phyloP scores from a whole-genome alignment of 2,797 vertebrate species.

The Pangasius mekongensis region DNA sequence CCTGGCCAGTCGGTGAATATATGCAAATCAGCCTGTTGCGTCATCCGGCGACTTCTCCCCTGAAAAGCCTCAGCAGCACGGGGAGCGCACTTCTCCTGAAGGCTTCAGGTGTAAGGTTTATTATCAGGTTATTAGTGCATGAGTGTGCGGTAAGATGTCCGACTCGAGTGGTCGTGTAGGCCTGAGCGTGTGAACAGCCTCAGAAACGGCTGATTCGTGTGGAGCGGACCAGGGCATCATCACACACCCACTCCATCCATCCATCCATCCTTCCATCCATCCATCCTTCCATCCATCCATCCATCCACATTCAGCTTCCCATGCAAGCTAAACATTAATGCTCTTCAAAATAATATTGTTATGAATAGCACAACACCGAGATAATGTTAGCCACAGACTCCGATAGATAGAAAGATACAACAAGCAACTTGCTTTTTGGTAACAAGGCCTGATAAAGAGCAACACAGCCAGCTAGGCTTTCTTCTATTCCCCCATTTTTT shows the following conservation, averaged over 20 bases:
- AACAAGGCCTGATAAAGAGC: not conserved
- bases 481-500: not conserved
- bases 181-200: not conserved
- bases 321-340: not conserved
- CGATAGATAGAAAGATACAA: not conserved
- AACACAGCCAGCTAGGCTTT: not conserved
- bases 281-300: not conserved
- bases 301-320: no score
- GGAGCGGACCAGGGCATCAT: not conserved
- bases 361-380: not conserved
- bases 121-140: no score
- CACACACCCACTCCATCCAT: not conserved
- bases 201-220: slow-evolving; percentile 1
- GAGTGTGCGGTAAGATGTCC: not conserved
- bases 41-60: not conserved
- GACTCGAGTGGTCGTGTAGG: not conserved
- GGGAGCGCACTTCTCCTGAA: not conserved
- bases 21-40: not conserved
- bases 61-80: not conserved
- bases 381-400: no score
- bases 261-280: not conserved
- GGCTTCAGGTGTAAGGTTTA: no score
- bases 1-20: not conserved
- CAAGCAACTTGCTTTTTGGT: not conserved
- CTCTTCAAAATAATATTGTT: not conserved